Evolutionary conservation across 2,797 vertebrate genomes (phyloP).

Genomic region (Mormyrops boulengeri): DNA sequence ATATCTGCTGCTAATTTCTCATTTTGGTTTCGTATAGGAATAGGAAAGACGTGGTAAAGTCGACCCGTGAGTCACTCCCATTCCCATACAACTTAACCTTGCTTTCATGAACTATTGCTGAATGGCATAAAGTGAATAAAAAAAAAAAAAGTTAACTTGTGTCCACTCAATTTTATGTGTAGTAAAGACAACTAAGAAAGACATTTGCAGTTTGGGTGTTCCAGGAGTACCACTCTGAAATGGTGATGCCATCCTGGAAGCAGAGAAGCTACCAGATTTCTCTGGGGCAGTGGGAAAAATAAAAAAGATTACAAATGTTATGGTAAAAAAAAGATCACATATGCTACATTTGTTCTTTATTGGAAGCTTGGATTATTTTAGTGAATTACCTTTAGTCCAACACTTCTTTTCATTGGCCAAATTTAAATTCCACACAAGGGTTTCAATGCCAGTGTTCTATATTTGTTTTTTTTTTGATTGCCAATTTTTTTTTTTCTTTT

Average conservation of each 20-base stretch:
- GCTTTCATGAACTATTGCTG: neutral
- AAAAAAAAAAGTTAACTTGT: neutral
- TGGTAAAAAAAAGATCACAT: no score
- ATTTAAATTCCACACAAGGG: neutral
- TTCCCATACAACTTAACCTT: neutral
- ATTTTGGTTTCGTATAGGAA: neutral
- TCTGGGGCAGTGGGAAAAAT: neutral
- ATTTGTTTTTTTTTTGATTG: neutral
- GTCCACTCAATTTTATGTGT: neutral
- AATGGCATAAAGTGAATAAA: neutral
- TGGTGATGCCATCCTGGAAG: neutral
- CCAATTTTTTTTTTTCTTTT: neutral
- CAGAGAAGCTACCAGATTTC: neutral
- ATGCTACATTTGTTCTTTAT: no score
- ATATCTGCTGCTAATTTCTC: neutral
- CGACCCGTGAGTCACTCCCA: neutral
- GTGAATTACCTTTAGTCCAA: no score
- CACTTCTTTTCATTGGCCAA: neutral
- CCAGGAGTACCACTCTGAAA: neutral
- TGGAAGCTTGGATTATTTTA: no score
- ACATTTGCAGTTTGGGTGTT: neutral
- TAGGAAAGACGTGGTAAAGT: neutral
- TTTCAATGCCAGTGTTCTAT: neutral
- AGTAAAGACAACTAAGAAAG: neutral
- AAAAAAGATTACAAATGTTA: no score